Evolutionary conservation across 2,888 invertebrate species (phyloP), one percentile per base, ranked within the genome.

Genomic region (Laspeyria flexula): DNA sequence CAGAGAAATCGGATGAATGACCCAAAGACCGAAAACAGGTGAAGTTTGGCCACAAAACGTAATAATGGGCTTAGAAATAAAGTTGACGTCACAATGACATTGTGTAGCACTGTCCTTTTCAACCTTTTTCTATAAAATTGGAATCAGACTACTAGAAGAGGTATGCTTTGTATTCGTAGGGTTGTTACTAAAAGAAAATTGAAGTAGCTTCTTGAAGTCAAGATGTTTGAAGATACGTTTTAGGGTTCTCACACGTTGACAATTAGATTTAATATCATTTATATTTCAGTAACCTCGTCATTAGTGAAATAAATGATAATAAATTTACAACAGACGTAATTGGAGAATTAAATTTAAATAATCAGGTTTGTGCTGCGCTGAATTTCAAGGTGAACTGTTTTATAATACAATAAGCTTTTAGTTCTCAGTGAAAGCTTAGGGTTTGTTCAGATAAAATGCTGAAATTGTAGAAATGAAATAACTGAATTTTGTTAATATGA

Each of bases 311-410:
- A 3, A 21, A 21, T 21, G 5, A 21, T 21, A 11, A 1, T 29
- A 29, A 29, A 29, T n/a, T n/a, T n/a, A n/a, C 3, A 1, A 6
- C 6, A 29, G 11, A 29, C 1, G 1, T 29, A 27, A 2, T 1
- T 30, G n/a, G n/a, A 65, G 21, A 63, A 56, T 65, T 61, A 65
- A 63, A 62, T 62, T 65, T 52, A 63, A 46, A 47, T 44, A 61
- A 60, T 45, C 48, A 56, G 46, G 49, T 43, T 34, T 12, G 47
- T 21, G n/a, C 0, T 21, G 40, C 43, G 27, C 44, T 23, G 42
- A 65, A 45, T 61, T 63, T 65, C 45, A 61, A 49, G 56, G 46
- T 52, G 46, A 42, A 41, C 49, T 57, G 63, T 43, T 63, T 53
- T 61, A 61, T 65, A 65, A 60, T 57, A 66, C 53, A 53, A 64